Percentiles rank a stretch among this genome's conserved stretches.
Conservation (phyloP, 2,888 invertebrate genomes). For the Thymelicus acteon region DNA sequence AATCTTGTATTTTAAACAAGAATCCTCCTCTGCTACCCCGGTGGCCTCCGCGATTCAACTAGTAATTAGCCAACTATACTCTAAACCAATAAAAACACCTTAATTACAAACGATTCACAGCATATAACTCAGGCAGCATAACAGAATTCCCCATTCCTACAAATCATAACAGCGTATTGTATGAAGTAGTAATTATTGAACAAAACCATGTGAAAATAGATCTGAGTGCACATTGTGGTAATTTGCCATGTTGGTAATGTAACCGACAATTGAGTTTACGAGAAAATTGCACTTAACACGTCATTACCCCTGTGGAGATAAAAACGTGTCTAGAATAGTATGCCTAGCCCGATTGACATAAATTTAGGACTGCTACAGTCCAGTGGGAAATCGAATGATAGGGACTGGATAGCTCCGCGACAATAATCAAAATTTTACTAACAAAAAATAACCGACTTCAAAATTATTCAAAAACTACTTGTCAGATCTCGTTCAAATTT, state of each 20-base stretch:
- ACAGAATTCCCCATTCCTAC: slow-evolving; percentile 16
- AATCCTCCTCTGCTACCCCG: too few relatives aligned
- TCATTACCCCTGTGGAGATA: slow-evolving; percentile 49
- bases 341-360: not conserved
- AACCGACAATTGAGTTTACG: slow-evolving; percentile 47
- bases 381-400: too few relatives aligned
- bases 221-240: slow-evolving; percentile 55
- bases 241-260: slow-evolving; percentile 64
- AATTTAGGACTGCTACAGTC: slow-evolving; percentile 16
- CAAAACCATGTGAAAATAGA: slow-evolving; percentile 62
- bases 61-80: not conserved
- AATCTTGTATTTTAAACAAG: too few relatives aligned
- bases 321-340: slow-evolving; percentile 56
- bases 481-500: too few relatives aligned
- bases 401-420: too few relatives aligned
- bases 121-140: slow-evolving; percentile 1
- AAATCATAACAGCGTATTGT: slow-evolving; percentile 15
- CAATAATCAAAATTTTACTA: too few relatives aligned
- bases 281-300: slow-evolving; percentile 63
- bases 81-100: not conserved
- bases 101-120: slow-evolving; percentile 7
- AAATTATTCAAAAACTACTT: too few relatives aligned
- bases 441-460: too few relatives aligned
- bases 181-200: slow-evolving; percentile 24
- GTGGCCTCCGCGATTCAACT: not conserved